Base-by-base conservation (phyloP, 2,888 invertebrate species). In the Tromatobia lineatoria region DNA sequence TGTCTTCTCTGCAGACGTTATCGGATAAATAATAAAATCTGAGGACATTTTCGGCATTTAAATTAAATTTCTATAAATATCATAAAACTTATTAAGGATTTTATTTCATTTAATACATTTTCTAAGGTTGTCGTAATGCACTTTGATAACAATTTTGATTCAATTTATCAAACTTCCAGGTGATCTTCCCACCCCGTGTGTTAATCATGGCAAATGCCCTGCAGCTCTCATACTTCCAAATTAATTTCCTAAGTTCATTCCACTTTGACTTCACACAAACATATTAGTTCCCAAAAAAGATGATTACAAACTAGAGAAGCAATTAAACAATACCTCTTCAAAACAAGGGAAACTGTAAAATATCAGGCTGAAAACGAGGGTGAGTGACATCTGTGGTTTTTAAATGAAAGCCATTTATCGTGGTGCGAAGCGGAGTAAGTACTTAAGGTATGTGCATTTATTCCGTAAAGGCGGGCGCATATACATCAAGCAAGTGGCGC, bases 401-500 rank as follows among this genome's bases (percentile, higher is more conserved):
- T 29, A 59, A 23, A 70, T 42, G 54, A 71, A 54, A 45, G 77
- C 77, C 23, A 34, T 76, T 77, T 80, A 84, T 74, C 69, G 20
- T 13, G 61, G 69, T 69, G 67, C 59, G 75, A 57, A 73, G 67
- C 71, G 57, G 42, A 67, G 76, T 76, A 71, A 66, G 71, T 80
- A 52, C 64, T 34, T 29, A 34, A 10, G 61, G 45, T 47, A 23
- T 71, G 18, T 71, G 42, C 42, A 69, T 59, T 34, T 29, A 74
- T 13, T 23, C 25, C 74, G 47, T 25, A 18, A 42, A 54, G 42
- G 52, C 29, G 20, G 50, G n/a, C 54, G 15, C 54, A 29, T 29
- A 29, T 29, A 54, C 70, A 54, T 80, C 71, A 85, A 74, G 83
- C 87, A 86, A 88, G 88, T 86, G 87, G 87, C 86, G 86, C 81